These are phyloP conservation scores for Drosophila sulfurigaster DNA, from an alignment of 1,140 invertebrate species.

Conservation along the genomic window DNA sequence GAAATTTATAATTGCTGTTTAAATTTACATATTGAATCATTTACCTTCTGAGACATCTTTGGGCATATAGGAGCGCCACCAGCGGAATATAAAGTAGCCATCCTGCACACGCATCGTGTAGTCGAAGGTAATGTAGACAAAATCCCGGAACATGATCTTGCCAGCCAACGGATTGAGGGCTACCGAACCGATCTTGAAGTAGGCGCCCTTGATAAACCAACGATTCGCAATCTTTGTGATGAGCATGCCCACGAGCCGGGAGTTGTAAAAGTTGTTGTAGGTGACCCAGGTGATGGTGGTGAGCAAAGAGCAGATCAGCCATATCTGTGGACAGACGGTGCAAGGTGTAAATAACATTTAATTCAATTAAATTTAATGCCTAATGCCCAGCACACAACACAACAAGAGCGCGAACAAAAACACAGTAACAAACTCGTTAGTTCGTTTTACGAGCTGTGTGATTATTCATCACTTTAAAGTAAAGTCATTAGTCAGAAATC, in stretches of 20 bases:
- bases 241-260: slow-evolving; percentile 94
- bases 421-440: neutral
- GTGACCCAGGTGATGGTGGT: slow-evolving; percentile 93
- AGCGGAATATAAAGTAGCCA: slow-evolving; percentile 98
- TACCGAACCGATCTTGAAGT: slow-evolving; percentile 97
- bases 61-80: slow-evolving; percentile 97
- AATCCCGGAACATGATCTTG: slow-evolving; percentile 99
- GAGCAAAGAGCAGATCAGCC: slow-evolving; percentile 90
- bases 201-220: slow-evolving; percentile 93
- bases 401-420: slow-evolving; percentile 2
- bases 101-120: slow-evolving; percentile 97
- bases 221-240: slow-evolving; percentile 95
- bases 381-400: neutral
- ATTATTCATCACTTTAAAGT: slow-evolving; percentile 11
- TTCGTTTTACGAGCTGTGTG: too few species aligned
- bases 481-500: slow-evolving; percentile 23
- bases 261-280: slow-evolving; percentile 98
- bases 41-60: slow-evolving; percentile 97
- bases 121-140: slow-evolving; percentile 97
- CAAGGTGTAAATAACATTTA: slow-evolving; percentile 10
- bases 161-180: slow-evolving; percentile 97
- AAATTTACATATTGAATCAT: neutral
- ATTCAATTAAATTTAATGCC: slow-evolving; percentile 17
- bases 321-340: slow-evolving; percentile 76
- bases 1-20: neutral